Evolutionary conservation across 2,113 vertebrate species (phyloP).

Genomic region (Neodontobutis hainanensis): DNA sequence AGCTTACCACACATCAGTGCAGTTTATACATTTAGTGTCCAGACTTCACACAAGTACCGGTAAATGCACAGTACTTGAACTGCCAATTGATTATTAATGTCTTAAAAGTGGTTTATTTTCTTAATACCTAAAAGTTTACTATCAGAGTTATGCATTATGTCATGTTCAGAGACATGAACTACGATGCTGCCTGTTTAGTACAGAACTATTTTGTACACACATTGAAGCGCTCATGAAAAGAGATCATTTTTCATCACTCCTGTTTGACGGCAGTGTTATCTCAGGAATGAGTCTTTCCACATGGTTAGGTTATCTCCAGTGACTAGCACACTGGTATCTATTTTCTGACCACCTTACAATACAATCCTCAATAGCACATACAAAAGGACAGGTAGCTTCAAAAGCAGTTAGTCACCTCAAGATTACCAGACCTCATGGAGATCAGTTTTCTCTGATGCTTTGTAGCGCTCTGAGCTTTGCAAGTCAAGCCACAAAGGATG

Average conservation of each 20-base stretch:
- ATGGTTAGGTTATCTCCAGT: conserved; percentile 29
- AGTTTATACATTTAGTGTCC: too few species aligned
- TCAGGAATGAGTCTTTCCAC: conserved; percentile 15
- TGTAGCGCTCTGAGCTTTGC: conserved; percentile 61
- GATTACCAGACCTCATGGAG: conserved; percentile 61
- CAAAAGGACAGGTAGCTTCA: conserved; percentile 66
- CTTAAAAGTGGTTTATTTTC: too few species aligned
- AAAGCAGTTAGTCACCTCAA: conserved; percentile 72
- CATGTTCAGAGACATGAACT: too few species aligned
- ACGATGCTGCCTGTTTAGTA: too few species aligned
- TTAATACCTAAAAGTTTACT: too few species aligned
- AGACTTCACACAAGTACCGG: too few species aligned
- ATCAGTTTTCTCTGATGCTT: conserved; percentile 69
- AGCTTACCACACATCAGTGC: too few species aligned
- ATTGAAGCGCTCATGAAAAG: conserved; percentile 11
- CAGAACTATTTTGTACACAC: conserved; percentile 33
- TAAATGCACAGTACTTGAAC: too few species aligned
- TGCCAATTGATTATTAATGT: too few species aligned
- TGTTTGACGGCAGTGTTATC: conserved; percentile 9
- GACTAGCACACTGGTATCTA: conserved; percentile 27
- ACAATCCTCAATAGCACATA: conserved; percentile 35
- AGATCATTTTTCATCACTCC: conserved; percentile 30
- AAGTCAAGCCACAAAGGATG: conserved; percentile 68
- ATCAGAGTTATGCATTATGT: too few species aligned
- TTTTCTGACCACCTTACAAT: conserved; percentile 42